Evolutionary conservation across 1,140 invertebrate species (phyloP).

Genomic region (Lasioglossum baleicum): DNA sequence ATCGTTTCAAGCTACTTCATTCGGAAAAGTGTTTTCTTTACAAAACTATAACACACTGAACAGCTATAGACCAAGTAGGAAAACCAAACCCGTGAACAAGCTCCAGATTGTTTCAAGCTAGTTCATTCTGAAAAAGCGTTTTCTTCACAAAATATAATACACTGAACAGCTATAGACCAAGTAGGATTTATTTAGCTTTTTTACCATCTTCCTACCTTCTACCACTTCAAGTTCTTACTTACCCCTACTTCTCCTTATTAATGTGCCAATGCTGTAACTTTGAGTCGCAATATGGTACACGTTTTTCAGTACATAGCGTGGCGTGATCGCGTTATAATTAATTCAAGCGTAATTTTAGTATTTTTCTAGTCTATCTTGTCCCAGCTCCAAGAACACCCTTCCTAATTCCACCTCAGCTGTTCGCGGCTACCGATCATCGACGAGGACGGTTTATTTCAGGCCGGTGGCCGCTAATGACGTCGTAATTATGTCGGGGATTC

Average conservation of each 20-base stretch:
- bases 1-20: not conserved
- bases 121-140: not conserved
- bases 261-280: too few relatives aligned
- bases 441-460: conserved; percentile 2
- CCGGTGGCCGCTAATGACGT: not conserved
- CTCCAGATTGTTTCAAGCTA: not conserved
- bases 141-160: not conserved
- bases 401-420: not conserved
- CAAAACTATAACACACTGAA: not conserved
- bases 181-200: too few relatives aligned
- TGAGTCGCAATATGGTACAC: too few relatives aligned
- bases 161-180: not conserved
- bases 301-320: too few relatives aligned
- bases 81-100: too few relatives aligned
- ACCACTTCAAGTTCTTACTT: too few relatives aligned
- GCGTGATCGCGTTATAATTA: not conserved
- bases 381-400: not conserved
- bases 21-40: not conserved
- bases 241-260: too few relatives aligned
- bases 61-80: too few relatives aligned
- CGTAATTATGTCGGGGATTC: conserved; percentile 14
- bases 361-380: not conserved
- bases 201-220: too few relatives aligned
- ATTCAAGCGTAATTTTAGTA: not conserved
- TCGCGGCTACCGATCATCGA: not conserved